Conservation (phyloP, 1,140 invertebrate species). For the Akabosia matsudoensis region DNA sequence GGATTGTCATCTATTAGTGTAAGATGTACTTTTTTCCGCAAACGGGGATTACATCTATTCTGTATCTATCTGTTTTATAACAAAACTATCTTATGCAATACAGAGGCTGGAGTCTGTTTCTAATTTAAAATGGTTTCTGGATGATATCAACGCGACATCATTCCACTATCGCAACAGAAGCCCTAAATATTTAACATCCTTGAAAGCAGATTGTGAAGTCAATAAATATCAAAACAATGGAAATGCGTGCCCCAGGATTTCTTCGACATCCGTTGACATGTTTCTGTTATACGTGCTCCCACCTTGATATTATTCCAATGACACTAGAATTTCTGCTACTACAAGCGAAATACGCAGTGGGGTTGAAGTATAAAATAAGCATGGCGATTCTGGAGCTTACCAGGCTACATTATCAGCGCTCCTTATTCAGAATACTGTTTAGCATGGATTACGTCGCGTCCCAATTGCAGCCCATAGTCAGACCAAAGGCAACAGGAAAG, state of each 20-base stretch:
- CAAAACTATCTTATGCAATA: too few relatives aligned
- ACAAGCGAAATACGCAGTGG: conserved; percentile 15
- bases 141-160: neutral
- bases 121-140: conserved; percentile 7
- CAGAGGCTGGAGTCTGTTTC: neutral
- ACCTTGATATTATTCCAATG: conserved; percentile 5
- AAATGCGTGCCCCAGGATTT: neutral
- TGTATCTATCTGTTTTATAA: neutral
- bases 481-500: neutral
- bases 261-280: conserved; percentile 8
- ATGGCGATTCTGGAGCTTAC: conserved; percentile 9
- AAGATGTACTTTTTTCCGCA: neutral
- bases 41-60: too few relatives aligned
- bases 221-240: neutral
- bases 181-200: neutral
- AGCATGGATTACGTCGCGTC: neutral
- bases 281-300: conserved; percentile 5
- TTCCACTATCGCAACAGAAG: conserved; percentile 18
- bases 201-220: conserved; percentile 2
- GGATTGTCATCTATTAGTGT: conserved; percentile 4
- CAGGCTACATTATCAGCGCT: conserved; percentile 1
- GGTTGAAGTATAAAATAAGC: neutral
- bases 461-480: conserved; percentile 8
- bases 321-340: neutral
- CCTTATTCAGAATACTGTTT: neutral